Conservation (phyloP, 2,888 invertebrate genomes). For the Leistus spinibarbis region DNA sequence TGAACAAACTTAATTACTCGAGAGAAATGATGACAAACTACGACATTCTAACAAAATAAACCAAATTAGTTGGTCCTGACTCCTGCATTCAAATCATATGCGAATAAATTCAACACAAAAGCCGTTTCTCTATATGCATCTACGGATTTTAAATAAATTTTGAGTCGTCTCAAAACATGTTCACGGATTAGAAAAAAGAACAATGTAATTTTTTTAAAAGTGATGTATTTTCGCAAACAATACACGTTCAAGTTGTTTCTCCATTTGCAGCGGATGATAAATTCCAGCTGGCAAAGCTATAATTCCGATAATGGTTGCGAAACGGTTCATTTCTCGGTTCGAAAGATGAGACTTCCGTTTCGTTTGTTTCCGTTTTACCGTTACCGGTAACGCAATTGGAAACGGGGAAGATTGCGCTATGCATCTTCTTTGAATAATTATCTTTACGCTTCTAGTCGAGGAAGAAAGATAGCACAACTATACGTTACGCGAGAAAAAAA, state of each 20-base stretch:
- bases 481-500: neutral
- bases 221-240: neutral
- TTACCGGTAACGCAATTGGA: constrained; percentile 33
- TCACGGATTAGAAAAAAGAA: too few relatives aligned
- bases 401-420: constrained; percentile 30
- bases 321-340: constrained; percentile 32
- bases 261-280: neutral
- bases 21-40: constrained; percentile 39
- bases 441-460: constrained; percentile 2
- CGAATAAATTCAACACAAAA: too few relatives aligned
- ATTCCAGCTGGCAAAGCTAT: constrained; percentile 7
- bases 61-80: constrained; percentile 32
- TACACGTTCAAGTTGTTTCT: neutral
- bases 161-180: too few relatives aligned
- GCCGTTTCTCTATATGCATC: too few relatives aligned
- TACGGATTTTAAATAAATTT: too few relatives aligned
- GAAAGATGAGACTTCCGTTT: constrained; percentile 32
- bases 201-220: too few relatives aligned
- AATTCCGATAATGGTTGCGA: constrained; percentile 36
- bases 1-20: constrained; percentile 39
- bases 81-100: too few relatives aligned
- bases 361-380: constrained; percentile 37
- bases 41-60: constrained; percentile 36
- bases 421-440: constrained; percentile 39
- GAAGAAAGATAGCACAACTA: neutral